Evolutionary conservation across 2,797 vertebrate genomes (phyloP).

Genomic region (Cirrhinus mrigala): DNA sequence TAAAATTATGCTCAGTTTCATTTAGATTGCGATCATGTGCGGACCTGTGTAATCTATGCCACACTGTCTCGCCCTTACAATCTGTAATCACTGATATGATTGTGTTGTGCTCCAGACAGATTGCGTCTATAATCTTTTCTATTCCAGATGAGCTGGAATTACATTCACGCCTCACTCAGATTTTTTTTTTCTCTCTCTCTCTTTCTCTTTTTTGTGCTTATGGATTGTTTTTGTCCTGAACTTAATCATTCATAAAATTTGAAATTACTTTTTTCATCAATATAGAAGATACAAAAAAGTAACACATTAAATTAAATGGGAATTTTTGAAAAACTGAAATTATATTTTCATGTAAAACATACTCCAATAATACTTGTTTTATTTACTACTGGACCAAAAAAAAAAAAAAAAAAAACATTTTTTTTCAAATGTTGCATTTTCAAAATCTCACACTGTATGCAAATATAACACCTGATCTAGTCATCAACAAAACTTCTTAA

Average conservation of each 20-base stretch:
- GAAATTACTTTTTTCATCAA: background rate
- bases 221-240: background rate
- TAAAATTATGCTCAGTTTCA: background rate
- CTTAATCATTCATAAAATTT: background rate
- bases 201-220: too few relatives aligned
- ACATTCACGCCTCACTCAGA: background rate
- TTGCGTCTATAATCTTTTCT: background rate
- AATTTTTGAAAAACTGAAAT: background rate
- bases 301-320: background rate
- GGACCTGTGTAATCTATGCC: constrained; percentile 1
- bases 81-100: constrained; percentile 23
- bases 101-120: constrained; percentile 12
- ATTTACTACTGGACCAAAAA: background rate
- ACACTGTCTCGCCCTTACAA: background rate
- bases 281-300: background rate
- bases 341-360: background rate
- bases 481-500: background rate
- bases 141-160: background rate
- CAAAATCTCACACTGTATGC: background rate
- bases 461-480: background rate
- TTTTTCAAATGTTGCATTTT: background rate
- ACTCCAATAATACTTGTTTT: background rate
- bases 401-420: background rate
- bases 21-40: background rate
- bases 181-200: too few relatives aligned